Percentiles rank a stretch among this genome's conserved stretches.
Evolutionary conservation across 2,888 invertebrate species (phyloP).

Genomic region (Anthophora plumipes): DNA sequence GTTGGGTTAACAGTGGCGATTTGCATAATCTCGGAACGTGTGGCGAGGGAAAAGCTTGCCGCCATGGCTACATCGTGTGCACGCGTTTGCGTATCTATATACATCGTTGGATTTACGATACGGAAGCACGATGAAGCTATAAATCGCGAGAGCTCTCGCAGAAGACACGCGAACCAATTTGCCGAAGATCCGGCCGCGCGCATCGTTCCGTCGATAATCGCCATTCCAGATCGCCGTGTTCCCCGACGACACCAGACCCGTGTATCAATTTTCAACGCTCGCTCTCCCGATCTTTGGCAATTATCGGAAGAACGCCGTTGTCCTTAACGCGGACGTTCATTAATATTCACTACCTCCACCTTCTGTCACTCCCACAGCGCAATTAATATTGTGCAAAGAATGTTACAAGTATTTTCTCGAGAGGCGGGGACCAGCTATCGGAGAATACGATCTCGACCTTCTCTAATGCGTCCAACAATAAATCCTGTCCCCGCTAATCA

Average conservation of each 20-base stretch:
- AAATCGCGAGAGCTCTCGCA: slow-evolving; percentile 76
- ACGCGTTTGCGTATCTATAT: slow-evolving; percentile 60
- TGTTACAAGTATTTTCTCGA: too few species aligned
- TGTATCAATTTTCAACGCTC: slow-evolving; percentile 35
- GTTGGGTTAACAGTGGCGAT: slow-evolving; percentile 52
- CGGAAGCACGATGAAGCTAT: slow-evolving; percentile 81
- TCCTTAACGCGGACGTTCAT: neutral
- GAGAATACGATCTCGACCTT: slow-evolving; percentile 16
- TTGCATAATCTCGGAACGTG: slow-evolving; percentile 65
- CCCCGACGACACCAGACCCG: slow-evolving; percentile 9
- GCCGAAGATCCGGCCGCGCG: slow-evolving; percentile 71
- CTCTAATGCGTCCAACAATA: neutral
- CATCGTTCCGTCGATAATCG: slow-evolving; percentile 51
- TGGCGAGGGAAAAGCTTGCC: slow-evolving; percentile 46
- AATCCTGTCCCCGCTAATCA: neutral
- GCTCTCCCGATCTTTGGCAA: neutral
- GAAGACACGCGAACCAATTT: slow-evolving; percentile 82
- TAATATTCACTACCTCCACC: neutral
- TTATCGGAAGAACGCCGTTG: slow-evolving; percentile 8
- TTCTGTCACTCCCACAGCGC: neutral
- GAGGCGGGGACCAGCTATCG: neutral
- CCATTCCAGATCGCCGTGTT: slow-evolving; percentile 38
- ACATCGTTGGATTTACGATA: slow-evolving; percentile 51
- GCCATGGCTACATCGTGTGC: slow-evolving; percentile 15
- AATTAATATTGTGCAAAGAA: too few species aligned